Evolutionary conservation across 2,113 vertebrate species (phyloP), one percentile per base, ranked within the genome.

Genomic region (Python bivittatus): DNA sequence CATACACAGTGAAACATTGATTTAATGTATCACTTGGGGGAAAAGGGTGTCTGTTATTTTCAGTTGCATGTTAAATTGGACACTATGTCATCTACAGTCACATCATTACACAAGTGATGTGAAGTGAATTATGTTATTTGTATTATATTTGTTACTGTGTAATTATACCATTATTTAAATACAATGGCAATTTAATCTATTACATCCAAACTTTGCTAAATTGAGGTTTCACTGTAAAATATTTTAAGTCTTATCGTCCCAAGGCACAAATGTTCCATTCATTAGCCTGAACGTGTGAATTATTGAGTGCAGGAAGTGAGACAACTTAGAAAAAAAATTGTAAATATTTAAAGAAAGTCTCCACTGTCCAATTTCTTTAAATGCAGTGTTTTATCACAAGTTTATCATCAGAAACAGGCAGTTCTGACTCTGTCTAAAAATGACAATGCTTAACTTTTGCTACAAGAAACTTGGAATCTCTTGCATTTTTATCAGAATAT

Each of bases 331-430:
- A 84, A 84, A 84, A 84, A 20, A 48, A 38, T 64, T 90, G 57
- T 61, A 11, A 60, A 54, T 48, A 56, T 48, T 42, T 53, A 89
- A 17, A n/a, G 83, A 52, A 15, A 58, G 52, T 64, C 33, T 27
- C n/a, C 29, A 84, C 11, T 20, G 0, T 33, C 48, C 48, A 48
- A 11, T 33, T 6, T 38, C 92, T 15, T 86, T 1, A 17, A 38
- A 52, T 86, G 25, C 56, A 33, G 58, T 61, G 61, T 12, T 56
- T 87, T 5, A 33, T 68, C 0, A 0, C 4, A 11, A 11, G 58
- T 83, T 57, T 23, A 54, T 86, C 23, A 52, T 85, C 52, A 89
- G 27, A 58, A 54, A 86, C 22, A 20, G 12, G 10, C 8, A 13
- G 0, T 5, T 11, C 22, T 4, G 0, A 10, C 29, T 10, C 33